Percentiles rank a stretch among this genome's conserved stretches.
These are phyloP conservation scores for Lordiphosa clarofinis DNA, from an alignment of 1,140 invertebrate genomes.

Conservation along the genomic window DNA sequence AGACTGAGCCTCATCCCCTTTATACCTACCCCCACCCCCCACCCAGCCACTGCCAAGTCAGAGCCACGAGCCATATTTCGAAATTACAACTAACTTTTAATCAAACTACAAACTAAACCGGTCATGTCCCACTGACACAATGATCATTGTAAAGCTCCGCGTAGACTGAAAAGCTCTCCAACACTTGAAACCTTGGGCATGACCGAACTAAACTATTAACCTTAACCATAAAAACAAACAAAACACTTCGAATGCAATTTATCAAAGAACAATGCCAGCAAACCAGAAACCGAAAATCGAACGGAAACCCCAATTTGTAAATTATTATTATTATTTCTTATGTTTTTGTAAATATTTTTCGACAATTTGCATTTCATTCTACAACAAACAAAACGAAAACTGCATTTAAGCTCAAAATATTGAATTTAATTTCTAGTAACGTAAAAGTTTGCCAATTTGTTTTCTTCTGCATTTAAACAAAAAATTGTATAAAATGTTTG, in stretches of 20 bases:
- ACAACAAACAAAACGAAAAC: slow-evolving; percentile 38
- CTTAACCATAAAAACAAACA: slow-evolving; percentile 58
- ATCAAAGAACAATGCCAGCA: slow-evolving; percentile 45
- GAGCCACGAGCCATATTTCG: slow-evolving; percentile 77
- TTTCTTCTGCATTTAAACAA: slow-evolving; percentile 67
- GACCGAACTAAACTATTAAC: slow-evolving; percentile 64
- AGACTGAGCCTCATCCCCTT: slow-evolving; percentile 57
- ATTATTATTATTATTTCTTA: slow-evolving; percentile 62
- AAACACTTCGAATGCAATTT: slow-evolving; percentile 37
- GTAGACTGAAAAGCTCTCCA: too few species aligned
- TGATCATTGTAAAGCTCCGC: too few species aligned
- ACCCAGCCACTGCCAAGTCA: slow-evolving; percentile 74
- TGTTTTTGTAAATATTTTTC: slow-evolving; percentile 70
- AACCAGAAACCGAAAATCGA: slow-evolving; percentile 18
- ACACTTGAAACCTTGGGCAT: too few species aligned
- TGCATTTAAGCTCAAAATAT: slow-evolving; percentile 76
- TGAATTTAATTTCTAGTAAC: slow-evolving; percentile 68
- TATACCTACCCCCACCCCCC: slow-evolving; percentile 16
- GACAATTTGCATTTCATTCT: slow-evolving; percentile 63
- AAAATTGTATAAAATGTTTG: slow-evolving; percentile 61
- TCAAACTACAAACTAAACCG: slow-evolving; percentile 39
- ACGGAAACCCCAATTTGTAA: slow-evolving; percentile 58
- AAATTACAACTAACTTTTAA: slow-evolving; percentile 76
- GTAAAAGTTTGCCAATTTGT: slow-evolving; percentile 53
- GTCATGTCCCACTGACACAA: too few species aligned